Percentiles rank a stretch among this genome's conserved stretches.
phyloP scores from a whole-genome alignment of 2,113 vertebrate genomes.

The Bombycilla garrulus region DNA sequence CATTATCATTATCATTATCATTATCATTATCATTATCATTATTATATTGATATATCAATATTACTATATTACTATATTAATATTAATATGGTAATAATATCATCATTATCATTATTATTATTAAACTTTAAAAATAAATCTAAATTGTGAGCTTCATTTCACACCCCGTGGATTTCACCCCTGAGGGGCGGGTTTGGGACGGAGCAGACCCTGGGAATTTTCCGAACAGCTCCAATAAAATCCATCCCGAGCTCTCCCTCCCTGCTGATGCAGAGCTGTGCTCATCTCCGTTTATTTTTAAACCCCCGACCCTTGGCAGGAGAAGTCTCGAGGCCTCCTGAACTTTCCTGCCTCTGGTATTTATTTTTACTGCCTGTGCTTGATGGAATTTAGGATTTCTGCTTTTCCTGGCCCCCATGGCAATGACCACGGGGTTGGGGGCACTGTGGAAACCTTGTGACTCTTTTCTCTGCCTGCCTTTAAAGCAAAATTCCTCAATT shows the following conservation, averaged over 20 bases:
- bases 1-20: too few species aligned
- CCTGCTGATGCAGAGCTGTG: neutral
- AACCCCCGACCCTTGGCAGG: slow-evolving; percentile 20
- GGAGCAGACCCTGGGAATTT: neutral
- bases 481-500: neutral
- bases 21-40: too few species aligned
- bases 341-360: neutral
- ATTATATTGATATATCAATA: too few species aligned
- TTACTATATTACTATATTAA: too few species aligned
- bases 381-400: neutral
- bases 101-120: too few species aligned
- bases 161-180: too few species aligned
- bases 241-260: neutral
- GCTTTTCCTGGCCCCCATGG: neutral
- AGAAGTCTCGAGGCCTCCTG: neutral
- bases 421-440: neutral
- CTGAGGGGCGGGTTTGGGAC: too few species aligned
- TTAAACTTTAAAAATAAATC: too few species aligned
- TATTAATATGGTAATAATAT: too few species aligned
- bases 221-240: slow-evolving; percentile 44
- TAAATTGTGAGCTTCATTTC: too few species aligned
- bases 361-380: slow-evolving; percentile 1
- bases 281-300: slow-evolving; percentile 57
- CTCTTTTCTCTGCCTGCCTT: neutral
- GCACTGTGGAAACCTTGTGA: neutral